phyloP scores from a whole-genome alignment of 2,797 vertebrate species.

The Corythornis leucogaster region DNA sequence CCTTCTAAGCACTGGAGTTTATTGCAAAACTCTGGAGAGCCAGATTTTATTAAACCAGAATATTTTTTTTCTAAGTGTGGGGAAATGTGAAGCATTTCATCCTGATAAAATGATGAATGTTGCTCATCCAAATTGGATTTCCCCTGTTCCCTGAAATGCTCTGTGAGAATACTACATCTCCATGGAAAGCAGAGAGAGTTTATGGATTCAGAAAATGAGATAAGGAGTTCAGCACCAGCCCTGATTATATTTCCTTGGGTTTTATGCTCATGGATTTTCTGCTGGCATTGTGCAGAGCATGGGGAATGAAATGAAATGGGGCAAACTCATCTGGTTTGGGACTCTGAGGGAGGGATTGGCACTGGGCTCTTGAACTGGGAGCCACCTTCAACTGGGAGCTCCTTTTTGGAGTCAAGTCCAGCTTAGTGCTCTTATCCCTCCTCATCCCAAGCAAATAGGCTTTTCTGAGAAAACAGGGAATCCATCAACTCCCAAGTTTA shows the following conservation, averaged over 20 bases:
- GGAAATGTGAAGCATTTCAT: neutral
- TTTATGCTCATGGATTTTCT: neutral
- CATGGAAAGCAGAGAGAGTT: neutral
- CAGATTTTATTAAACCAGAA: neutral
- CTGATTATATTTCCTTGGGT: neutral
- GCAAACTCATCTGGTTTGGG: neutral
- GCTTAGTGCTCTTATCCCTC: neutral
- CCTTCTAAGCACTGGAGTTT: slow-evolving; percentile 4
- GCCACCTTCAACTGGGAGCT: neutral
- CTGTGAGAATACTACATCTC: neutral
- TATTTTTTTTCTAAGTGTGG: neutral
- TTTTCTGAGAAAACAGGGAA: neutral
- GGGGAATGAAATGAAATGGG: neutral
- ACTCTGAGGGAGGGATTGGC: neutral
- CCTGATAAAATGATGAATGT: no score
- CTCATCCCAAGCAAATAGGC: neutral
- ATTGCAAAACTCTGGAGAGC: slow-evolving; percentile 5
- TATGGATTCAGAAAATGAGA: neutral
- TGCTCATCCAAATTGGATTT: slow-evolving; percentile 51
- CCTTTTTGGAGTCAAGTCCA: neutral
- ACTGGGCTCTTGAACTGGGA: neutral
- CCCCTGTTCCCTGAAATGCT: slow-evolving; percentile 5
- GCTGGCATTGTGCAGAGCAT: neutral
- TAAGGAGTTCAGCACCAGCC: neutral
- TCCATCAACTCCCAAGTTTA: neutral